Evolutionary conservation across 2,888 invertebrate genomes (phyloP).

Genomic region (Vanessa cardui): DNA sequence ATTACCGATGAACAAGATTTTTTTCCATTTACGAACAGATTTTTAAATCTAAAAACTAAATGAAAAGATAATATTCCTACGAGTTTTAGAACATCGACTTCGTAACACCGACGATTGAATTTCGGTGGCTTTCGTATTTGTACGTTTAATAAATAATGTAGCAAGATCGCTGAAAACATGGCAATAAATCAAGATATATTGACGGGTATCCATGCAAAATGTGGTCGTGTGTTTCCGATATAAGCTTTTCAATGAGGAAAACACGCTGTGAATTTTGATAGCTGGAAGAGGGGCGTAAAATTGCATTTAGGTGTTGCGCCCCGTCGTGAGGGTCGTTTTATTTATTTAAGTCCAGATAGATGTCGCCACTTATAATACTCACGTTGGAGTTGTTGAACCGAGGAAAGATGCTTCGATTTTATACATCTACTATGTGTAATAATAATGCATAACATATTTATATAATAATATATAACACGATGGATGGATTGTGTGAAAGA

Average conservation of each 20-base stretch:
- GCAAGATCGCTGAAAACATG: slow-evolving; percentile 8
- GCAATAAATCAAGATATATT: slow-evolving; percentile 19
- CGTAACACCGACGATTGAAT: background rate
- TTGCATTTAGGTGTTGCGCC: slow-evolving; percentile 61
- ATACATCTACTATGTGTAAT: no score
- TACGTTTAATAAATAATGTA: slow-evolving; percentile 17
- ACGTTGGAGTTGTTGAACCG: background rate
- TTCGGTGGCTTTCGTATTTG: background rate
- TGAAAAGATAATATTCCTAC: no score
- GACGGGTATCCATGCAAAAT: slow-evolving; percentile 16
- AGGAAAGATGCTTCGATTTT: background rate
- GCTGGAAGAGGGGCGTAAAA: slow-evolving; percentile 64
- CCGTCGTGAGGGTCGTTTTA: slow-evolving; percentile 43
- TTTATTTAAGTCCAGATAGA: slow-evolving; percentile 19
- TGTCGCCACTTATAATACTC: slow-evolving; percentile 4
- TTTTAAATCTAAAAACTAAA: no score
- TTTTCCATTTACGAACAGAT: no score
- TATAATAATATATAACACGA: no score
- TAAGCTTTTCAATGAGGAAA: slow-evolving; percentile 55
- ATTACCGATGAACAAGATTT: no score
- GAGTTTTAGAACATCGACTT: background rate
- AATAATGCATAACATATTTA: no score
- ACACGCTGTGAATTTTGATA: slow-evolving; percentile 74
- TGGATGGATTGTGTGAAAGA: no score
- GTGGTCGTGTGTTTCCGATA: slow-evolving; percentile 28